Conservation (phyloP, 2,113 vertebrate species). For the Junco hyemalis region DNA sequence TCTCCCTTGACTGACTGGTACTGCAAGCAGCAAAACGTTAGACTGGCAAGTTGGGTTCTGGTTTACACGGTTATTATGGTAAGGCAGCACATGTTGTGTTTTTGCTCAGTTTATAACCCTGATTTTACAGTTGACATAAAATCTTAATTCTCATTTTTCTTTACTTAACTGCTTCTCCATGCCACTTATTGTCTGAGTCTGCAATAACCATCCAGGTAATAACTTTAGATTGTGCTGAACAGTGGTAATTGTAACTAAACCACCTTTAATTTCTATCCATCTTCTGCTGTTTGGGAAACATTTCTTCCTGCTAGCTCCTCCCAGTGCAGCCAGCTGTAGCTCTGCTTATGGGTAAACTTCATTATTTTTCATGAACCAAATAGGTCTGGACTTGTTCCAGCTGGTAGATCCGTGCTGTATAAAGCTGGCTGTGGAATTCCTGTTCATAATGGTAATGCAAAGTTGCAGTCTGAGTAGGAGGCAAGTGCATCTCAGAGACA, state of each 20-base stretch:
- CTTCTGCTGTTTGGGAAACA: neutral
- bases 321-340: neutral
- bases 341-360: neutral
- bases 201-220: neutral
- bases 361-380: neutral
- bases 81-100: neutral
- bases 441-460: fast-evolving
- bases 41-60: neutral
- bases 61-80: fast-evolving
- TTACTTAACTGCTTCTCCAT: neutral
- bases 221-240: neutral
- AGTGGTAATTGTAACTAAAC: neutral
- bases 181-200: neutral
- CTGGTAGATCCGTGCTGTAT: too few relatives aligned
- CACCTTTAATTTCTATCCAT: neutral
- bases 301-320: neutral
- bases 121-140: neutral
- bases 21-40: neutral
- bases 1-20: neutral
- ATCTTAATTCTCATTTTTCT: neutral
- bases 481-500: neutral
- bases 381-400: neutral
- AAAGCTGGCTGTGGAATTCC: neutral
- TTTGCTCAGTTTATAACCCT: neutral
- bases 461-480: neutral